Conservation (phyloP, 2,797 vertebrate species). For the Acipenser ruthenus region DNA sequence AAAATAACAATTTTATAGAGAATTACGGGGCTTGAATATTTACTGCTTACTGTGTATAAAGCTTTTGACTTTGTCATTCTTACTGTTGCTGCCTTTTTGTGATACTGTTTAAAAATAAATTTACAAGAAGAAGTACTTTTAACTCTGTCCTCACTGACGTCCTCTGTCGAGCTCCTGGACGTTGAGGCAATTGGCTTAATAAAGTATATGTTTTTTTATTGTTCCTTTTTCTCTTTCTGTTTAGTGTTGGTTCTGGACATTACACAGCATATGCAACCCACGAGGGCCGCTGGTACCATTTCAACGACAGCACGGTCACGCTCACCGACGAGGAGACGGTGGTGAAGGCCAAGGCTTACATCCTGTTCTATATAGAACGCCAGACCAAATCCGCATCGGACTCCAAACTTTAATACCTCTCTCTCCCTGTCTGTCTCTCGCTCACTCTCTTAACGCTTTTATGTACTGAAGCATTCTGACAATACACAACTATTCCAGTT, state of each 20-base stretch:
- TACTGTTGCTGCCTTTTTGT: no score
- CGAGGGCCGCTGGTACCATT: slow-evolving; percentile 90
- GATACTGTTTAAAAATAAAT: no score
- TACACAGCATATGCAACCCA: slow-evolving; percentile 92
- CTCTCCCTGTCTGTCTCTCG: background rate
- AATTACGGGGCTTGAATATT: no score
- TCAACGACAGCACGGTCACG: slow-evolving; percentile 97
- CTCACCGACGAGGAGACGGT: slow-evolving; percentile 84
- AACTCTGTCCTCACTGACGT: no score
- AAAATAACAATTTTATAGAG: no score
- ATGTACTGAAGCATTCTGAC: slow-evolving; percentile 40
- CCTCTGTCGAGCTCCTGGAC: no score
- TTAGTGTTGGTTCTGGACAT: slow-evolving; percentile 91
- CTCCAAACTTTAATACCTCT: slow-evolving; percentile 61
- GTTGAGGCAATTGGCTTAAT: background rate
- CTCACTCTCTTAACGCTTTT: slow-evolving; percentile 16
- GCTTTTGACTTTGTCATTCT: no score
- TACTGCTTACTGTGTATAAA: no score
- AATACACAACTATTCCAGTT: slow-evolving; percentile 53
- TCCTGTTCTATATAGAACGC: slow-evolving; percentile 90
- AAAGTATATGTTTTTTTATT: background rate
- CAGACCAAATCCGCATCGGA: slow-evolving; percentile 58
- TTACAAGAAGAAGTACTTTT: no score
- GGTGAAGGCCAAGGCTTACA: slow-evolving; percentile 93
- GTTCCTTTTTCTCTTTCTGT: background rate